These are phyloP conservation scores for Pseudomyrmex concolor DNA, from an alignment of 1,140 invertebrate genomes.

Conservation along the genomic window DNA sequence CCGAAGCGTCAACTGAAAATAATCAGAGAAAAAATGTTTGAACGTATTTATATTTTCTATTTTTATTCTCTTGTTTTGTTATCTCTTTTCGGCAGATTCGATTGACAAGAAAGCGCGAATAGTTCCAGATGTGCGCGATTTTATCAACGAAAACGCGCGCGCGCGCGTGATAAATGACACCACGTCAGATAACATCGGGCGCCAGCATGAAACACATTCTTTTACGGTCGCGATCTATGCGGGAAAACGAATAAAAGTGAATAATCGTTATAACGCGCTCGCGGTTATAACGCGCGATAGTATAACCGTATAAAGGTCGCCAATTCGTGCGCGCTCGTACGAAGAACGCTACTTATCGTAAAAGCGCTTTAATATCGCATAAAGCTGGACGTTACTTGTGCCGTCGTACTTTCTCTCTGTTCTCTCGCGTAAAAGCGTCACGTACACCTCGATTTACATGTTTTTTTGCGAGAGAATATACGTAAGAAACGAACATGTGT, in stretches of 20 bases:
- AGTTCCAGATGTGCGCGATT: neutral
- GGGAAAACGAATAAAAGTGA: slow-evolving; percentile 46
- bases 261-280: slow-evolving; percentile 51
- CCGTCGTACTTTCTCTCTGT: slow-evolving; percentile 29
- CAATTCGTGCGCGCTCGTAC: slow-evolving; percentile 47
- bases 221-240: slow-evolving; percentile 10
- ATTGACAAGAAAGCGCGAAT: slow-evolving; percentile 1
- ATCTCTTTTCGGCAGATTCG: neutral
- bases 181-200: slow-evolving; percentile 9
- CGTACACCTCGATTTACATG: slow-evolving; percentile 28
- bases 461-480: neutral
- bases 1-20: neutral
- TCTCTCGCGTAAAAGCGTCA: slow-evolving; percentile 24
- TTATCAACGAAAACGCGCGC: neutral
- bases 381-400: slow-evolving; percentile 37
- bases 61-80: no score
- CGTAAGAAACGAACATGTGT: no score
- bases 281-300: slow-evolving; percentile 17
- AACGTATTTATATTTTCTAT: neutral
- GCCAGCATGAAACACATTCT: neutral
- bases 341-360: slow-evolving; percentile 65
- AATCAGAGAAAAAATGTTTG: neutral
- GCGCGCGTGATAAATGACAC: slow-evolving; percentile 12
- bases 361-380: slow-evolving; percentile 60
- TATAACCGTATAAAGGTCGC: slow-evolving; percentile 43